Percentiles rank a stretch among this genome's conserved stretches.
phyloP scores from a whole-genome alignment of 2,888 invertebrate species.

The Drosophila prolongata region DNA sequence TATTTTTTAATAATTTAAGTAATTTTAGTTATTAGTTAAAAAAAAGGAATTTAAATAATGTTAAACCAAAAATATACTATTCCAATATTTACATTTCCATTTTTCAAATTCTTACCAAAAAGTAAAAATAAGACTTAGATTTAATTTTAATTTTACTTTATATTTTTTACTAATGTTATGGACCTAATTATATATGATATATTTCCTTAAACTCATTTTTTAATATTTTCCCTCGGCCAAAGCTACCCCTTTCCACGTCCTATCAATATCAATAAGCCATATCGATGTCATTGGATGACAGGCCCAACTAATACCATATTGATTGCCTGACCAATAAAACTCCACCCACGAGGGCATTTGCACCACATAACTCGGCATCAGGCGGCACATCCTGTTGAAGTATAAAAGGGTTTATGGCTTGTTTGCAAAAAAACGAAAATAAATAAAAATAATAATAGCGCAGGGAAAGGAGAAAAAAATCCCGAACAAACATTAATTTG shows the following conservation, averaged over 20 bases:
- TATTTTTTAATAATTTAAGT: not conserved
- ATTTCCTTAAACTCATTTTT: not conserved
- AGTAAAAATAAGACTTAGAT: too few relatives aligned
- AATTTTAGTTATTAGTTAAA: too few relatives aligned
- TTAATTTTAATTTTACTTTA: too few relatives aligned
- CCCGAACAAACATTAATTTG: conserved; percentile 81
- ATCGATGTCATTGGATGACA: conserved; percentile 68
- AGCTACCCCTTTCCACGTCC: conserved; percentile 2
- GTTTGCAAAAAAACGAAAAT: conserved; percentile 60
- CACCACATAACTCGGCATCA: conserved; percentile 78
- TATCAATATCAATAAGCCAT: conserved; percentile 64
- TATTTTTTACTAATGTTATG: too few relatives aligned
- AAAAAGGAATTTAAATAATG: too few relatives aligned
- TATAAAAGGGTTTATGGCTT: conserved; percentile 80
- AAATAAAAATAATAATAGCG: conserved; percentile 39
- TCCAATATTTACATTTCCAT: too few relatives aligned
- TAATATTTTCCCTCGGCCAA: not conserved
- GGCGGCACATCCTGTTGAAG: conserved; percentile 65
- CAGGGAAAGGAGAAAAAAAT: conserved; percentile 60
- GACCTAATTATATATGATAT: too few relatives aligned
- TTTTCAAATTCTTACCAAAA: too few relatives aligned
- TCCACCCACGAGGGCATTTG: conserved; percentile 50
- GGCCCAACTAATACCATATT: conserved; percentile 75
- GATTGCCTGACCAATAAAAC: conserved; percentile 70
- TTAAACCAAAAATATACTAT: too few relatives aligned